Conservation (phyloP, 2,888 invertebrate genomes). For the Seira sanloemensis region DNA sequence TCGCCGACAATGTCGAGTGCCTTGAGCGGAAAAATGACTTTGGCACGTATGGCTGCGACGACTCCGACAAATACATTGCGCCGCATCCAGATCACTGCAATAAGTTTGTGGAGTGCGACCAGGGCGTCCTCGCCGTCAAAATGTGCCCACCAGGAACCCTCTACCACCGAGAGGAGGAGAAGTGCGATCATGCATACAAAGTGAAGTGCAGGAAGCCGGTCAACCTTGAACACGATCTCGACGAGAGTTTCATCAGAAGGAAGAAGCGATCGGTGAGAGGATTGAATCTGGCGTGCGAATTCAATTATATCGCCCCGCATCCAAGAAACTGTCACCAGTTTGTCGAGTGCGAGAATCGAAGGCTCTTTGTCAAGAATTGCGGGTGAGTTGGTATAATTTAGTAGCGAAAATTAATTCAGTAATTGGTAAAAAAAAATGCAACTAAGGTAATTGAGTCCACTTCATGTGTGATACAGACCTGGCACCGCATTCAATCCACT, state of each 20-base stretch:
- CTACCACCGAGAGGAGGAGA: constrained; percentile 59
- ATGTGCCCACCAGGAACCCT: constrained; percentile 66
- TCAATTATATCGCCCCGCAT: constrained; percentile 70
- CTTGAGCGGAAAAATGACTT: constrained; percentile 61
- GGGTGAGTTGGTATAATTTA: constrained; percentile 60
- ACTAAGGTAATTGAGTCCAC: constrained; percentile 12
- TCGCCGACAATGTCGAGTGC: constrained; percentile 69
- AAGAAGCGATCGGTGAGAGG: background rate
- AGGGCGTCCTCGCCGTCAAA: constrained; percentile 65
- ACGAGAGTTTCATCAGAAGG: constrained; percentile 54
- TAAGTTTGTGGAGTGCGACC: constrained; percentile 72
- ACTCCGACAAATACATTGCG: constrained; percentile 57
- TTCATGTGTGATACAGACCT: constrained; percentile 54
- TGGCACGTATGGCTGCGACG: constrained; percentile 69
- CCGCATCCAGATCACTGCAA: constrained; percentile 69
- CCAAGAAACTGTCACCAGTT: constrained; percentile 66
- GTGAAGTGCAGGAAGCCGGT: constrained; percentile 65
- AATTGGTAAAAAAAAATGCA: background rate
- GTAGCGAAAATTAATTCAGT: background rate
- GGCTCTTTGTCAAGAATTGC: constrained; percentile 67
- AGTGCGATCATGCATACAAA: constrained; percentile 65
- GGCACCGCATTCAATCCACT: constrained; percentile 68
- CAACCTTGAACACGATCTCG: constrained; percentile 70
- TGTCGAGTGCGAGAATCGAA: constrained; percentile 70
- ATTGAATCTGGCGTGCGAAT: constrained; percentile 63